phyloP scores from a whole-genome alignment of 2,797 vertebrate species.

The Spatula versicolor region DNA sequence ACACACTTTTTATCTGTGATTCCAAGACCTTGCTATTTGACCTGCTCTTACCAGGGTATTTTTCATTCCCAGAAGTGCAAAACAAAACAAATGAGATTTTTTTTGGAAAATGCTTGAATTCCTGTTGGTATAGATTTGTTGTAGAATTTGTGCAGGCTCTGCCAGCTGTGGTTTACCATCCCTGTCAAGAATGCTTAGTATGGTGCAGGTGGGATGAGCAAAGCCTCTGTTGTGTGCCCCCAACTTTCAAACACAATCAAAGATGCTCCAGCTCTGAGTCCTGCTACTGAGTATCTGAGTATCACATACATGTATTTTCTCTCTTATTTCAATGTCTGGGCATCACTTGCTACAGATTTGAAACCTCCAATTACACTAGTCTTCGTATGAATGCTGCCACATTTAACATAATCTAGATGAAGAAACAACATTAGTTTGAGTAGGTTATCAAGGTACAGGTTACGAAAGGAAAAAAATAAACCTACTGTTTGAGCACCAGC shows the following conservation, averaged over 20 bases:
- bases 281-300: not conserved
- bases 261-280: not conserved
- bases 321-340: not conserved
- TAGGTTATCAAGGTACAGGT: not conserved
- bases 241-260: not conserved
- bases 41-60: not conserved
- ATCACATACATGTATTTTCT: not conserved
- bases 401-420: not conserved
- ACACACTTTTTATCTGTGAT: not conserved
- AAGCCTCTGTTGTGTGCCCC: not conserved
- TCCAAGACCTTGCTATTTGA: not conserved
- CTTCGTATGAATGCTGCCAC: not conserved
- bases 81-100: not conserved
- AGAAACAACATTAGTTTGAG: not conserved
- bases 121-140: not conserved
- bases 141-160: not conserved
- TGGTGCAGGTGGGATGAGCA: not conserved
- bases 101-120: not conserved
- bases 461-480: not conserved
- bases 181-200: not conserved
- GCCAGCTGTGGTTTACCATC: too few species aligned
- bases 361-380: not conserved
- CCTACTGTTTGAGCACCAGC: not conserved
- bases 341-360: not conserved
- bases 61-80: not conserved